Evolutionary conservation across 2,888 invertebrate species (phyloP).

Genomic region (Synanthedon vespiformis): DNA sequence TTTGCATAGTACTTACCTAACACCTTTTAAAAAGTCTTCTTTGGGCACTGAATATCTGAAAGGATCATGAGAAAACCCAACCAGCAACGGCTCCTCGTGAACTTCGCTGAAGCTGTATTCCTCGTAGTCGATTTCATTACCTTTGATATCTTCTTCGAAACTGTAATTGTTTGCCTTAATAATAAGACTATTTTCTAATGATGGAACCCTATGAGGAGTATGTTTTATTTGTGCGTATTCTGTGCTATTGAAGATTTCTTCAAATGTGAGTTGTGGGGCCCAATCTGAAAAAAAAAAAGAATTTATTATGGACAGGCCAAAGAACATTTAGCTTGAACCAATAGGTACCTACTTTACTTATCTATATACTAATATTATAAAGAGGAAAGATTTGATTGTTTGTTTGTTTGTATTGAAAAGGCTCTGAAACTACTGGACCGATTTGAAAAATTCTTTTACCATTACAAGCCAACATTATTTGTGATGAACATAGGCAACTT

Average conservation of each 20-base stretch:
- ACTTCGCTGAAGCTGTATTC: constrained; percentile 14
- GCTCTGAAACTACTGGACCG: too few species aligned
- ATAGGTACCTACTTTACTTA: too few species aligned
- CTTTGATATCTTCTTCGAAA: constrained; percentile 20
- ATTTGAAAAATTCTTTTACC: too few species aligned
- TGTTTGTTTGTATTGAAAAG: too few species aligned
- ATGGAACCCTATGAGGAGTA: constrained; percentile 18
- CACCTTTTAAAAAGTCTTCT: constrained; percentile 44
- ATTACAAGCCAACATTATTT: too few species aligned
- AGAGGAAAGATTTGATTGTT: too few species aligned
- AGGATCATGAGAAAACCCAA: constrained; percentile 53
- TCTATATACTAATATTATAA: too few species aligned
- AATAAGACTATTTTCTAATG: constrained; percentile 7
- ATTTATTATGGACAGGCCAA: too few species aligned
- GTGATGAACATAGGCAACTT: too few species aligned
- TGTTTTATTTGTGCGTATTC: constrained; percentile 41
- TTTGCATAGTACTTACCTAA: constrained; percentile 29
- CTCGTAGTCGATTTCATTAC: constrained; percentile 28
- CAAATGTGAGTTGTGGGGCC: constrained; percentile 35
- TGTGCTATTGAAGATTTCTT: constrained; percentile 48
- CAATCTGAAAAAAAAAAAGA: constrained; percentile 35
- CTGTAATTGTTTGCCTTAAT: not conserved
- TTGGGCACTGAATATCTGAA: constrained; percentile 52
- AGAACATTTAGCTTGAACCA: too few species aligned
- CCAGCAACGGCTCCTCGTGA: constrained; percentile 26